phyloP scores from a whole-genome alignment of 2,888 invertebrate genomes.

The Drosophila tripunctata region DNA sequence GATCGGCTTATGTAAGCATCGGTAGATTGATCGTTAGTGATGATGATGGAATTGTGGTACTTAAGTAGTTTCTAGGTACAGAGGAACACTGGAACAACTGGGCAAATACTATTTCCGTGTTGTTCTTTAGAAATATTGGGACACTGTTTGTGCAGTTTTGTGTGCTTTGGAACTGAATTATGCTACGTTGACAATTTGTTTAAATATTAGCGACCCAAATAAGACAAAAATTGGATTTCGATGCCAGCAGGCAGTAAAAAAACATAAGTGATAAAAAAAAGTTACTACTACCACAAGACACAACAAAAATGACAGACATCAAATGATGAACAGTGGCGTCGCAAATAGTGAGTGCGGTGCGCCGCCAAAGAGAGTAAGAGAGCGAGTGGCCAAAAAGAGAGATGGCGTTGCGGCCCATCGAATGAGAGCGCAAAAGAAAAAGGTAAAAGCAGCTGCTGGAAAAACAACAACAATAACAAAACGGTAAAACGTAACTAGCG shows the following conservation, averaged over 20 bases:
- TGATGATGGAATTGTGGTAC: background rate
- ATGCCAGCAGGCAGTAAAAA: constrained; percentile 49
- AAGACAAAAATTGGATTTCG: constrained; percentile 50
- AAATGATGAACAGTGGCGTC: constrained; percentile 65
- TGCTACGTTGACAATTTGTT: constrained; percentile 48
- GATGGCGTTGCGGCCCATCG: constrained; percentile 25
- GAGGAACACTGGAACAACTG: constrained; percentile 26
- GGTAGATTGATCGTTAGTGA: constrained; percentile 1
- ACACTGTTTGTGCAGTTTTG: constrained; percentile 27
- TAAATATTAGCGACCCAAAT: constrained; percentile 67
- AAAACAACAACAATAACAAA: constrained; percentile 48
- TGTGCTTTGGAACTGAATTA: constrained; percentile 1
- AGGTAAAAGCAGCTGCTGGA: constrained; percentile 67
- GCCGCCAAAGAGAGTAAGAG: constrained; percentile 20
- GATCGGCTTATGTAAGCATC: constrained; percentile 12
- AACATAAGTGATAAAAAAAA: constrained; percentile 36
- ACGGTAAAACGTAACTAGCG: constrained; percentile 53
- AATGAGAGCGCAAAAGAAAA: constrained; percentile 68
- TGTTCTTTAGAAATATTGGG: constrained; percentile 1
- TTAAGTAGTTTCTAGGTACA: constrained; percentile 5
- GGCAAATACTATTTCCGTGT: constrained; percentile 18
- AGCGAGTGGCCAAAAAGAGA: constrained; percentile 36
- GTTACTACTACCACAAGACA: no score
- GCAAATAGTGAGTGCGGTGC: constrained; percentile 12
- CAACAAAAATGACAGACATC: constrained; percentile 31